These are phyloP conservation scores for Barnardius zonarius DNA, from an alignment of 2,113 vertebrate species.

Conservation along the genomic window DNA sequence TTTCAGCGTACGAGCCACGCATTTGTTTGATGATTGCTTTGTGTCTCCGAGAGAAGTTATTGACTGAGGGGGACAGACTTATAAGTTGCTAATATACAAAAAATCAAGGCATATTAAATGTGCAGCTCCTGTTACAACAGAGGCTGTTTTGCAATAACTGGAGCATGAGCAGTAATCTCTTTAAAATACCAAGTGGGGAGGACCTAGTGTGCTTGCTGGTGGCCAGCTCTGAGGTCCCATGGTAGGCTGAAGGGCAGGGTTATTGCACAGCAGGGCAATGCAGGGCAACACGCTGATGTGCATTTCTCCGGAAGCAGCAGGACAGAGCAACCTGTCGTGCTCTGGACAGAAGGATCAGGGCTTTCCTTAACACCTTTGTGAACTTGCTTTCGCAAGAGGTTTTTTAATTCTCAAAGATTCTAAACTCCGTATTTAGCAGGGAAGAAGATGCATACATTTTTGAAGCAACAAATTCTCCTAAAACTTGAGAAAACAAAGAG, in stretches of 20 bases:
- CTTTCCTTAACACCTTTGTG: background rate
- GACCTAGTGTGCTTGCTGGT: rapidly evolving
- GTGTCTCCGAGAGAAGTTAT: too few relatives aligned
- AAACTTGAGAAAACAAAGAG: background rate
- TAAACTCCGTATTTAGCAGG: background rate
- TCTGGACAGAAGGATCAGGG: background rate
- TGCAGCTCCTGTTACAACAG: background rate
- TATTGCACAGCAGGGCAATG: rapidly evolving
- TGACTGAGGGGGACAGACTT: background rate
- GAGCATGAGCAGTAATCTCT: background rate
- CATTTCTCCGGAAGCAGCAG: background rate
- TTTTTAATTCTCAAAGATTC: background rate
- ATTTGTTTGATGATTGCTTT: background rate
- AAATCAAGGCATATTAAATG: background rate
- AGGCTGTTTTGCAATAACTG: background rate
- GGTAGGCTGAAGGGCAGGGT: rapidly evolving
- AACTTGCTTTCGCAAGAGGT: background rate
- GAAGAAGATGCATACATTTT: background rate
- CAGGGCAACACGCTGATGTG: rapidly evolving
- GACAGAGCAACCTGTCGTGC: background rate
- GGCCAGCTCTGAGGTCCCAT: background rate
- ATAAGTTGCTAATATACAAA: background rate
- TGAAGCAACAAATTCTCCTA: background rate
- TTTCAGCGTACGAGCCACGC: rapidly evolving
- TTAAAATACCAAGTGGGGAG: rapidly evolving